Evolutionary conservation across 2,888 invertebrate species (phyloP), one percentile per base, ranked within the genome.

Genomic region (Candidula unifasciata): DNA sequence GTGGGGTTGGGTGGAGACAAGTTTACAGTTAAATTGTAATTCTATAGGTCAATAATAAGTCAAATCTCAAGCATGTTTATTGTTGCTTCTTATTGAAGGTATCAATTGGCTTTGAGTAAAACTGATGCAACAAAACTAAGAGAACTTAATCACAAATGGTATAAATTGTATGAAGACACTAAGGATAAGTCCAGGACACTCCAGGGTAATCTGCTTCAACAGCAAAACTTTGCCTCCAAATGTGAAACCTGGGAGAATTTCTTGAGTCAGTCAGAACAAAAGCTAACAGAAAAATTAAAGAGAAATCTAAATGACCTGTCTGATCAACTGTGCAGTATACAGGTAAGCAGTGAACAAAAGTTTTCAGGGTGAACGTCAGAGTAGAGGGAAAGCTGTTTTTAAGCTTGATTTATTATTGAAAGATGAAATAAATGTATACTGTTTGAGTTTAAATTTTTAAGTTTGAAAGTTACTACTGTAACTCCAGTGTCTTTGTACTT

Each of bases 231-330:
- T 88, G 89, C 90, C 3, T 87, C 91, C 79, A 93, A 93, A 85
- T 93, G 93, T 88, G 90, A 92, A 64, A 89, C 90, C 33, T 93
- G 93, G 93, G 90, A 92, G 90, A 87, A 88, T 0, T 93, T 93
- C 90, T 88, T 93, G 60, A 91, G 91, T 18, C 89, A 90, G 87
- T 91, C 92, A 1, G 93, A 93, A 87, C 87, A 90, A 44, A 92
- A 91, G 77, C 89, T 93, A 73, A 89, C 92, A 16, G 88, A 88
- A 2, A 90, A 91, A 64, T 89, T 93, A 16, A 90, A 91, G 54
- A 91, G 92, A 13, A 92, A 91, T 85, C 89, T 92, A 18, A 85
- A 90, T 57, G 91, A 90, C 60, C 91, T 93, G 0, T 80, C 89
- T 27, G 89, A 89, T 8, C 93, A 93, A 84, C 92, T 92, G 82